phyloP scores from a whole-genome alignment of 2,888 invertebrate species.

The Timandra comae region DNA sequence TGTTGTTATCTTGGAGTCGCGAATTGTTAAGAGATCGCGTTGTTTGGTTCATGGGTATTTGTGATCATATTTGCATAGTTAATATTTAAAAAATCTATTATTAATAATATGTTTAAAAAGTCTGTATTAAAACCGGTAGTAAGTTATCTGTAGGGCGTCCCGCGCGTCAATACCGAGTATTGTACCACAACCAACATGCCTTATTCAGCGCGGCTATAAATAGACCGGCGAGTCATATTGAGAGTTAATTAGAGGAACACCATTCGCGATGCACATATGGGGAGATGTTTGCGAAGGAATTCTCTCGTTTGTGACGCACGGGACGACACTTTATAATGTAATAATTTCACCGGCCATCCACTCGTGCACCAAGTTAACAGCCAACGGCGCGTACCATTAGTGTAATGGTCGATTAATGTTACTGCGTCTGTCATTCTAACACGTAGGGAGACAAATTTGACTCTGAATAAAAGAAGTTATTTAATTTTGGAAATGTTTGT shows the following conservation, averaged over 20 bases:
- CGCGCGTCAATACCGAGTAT: constrained; percentile 24
- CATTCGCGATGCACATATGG: constrained; percentile 24
- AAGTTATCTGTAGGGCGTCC: constrained; percentile 36
- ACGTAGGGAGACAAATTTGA: constrained; percentile 76
- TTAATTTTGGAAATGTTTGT: constrained; percentile 72
- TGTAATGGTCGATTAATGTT: constrained; percentile 70
- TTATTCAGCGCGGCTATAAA: constrained; percentile 38
- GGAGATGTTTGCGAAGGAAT: constrained; percentile 20
- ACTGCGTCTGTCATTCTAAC: constrained; percentile 71
- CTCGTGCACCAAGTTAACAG: constrained; percentile 59
- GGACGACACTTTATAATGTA: constrained; percentile 26
- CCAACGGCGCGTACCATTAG: constrained; percentile 63
- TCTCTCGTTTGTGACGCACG: constrained; percentile 30
- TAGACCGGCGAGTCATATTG: constrained; percentile 38
- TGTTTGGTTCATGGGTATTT: constrained; percentile 69
- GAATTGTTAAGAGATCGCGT: constrained; percentile 56
- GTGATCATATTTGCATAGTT: constrained; percentile 72
- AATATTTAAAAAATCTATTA: constrained; percentile 64
- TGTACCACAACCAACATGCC: constrained; percentile 22
- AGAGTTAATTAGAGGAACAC: constrained; percentile 35
- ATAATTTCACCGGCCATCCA: constrained; percentile 43
- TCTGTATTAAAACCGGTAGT: constrained; percentile 55
- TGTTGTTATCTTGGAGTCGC: constrained; percentile 52
- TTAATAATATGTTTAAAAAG: constrained; percentile 43
- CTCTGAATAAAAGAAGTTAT: constrained; percentile 77